Conservation (phyloP, 2,797 vertebrate genomes). For the Acanthornis magna region DNA sequence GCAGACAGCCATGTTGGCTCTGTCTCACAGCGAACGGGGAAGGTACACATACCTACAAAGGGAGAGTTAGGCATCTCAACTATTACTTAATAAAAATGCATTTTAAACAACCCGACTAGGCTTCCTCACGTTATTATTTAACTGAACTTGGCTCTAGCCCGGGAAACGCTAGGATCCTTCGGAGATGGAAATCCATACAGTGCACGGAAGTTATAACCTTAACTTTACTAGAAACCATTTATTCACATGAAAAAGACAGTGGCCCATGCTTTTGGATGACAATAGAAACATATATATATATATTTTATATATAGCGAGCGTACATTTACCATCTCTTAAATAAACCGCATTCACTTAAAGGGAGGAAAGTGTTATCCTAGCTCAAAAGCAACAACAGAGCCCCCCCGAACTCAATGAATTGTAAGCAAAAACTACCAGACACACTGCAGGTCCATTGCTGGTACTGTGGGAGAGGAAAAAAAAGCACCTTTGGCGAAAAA, state of each 20-base stretch:
- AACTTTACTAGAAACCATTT: constrained; percentile 80
- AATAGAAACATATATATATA: constrained; percentile 66
- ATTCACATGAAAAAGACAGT: constrained; percentile 78
- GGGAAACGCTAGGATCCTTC: constrained; percentile 12
- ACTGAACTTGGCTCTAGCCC: constrained; percentile 16
- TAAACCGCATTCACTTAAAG: constrained; percentile 70
- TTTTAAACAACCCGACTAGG: background rate
- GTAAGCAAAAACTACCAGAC: constrained; percentile 66
- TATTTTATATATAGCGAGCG: constrained; percentile 56
- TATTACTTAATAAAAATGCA: background rate
- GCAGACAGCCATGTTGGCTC: constrained; percentile 35
- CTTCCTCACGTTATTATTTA: constrained; percentile 14
- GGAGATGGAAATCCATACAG: constrained; percentile 69
- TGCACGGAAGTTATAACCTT: constrained; percentile 73
- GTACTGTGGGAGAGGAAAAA: constrained; percentile 47
- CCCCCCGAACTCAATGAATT: constrained; percentile 55
- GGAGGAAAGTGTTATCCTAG: constrained; percentile 45
- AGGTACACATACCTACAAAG: background rate
- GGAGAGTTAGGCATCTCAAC: background rate
- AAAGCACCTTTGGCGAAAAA: constrained; percentile 74
- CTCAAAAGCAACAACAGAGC: constrained; percentile 56
- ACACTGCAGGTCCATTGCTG: constrained; percentile 64
- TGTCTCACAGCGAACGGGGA: background rate
- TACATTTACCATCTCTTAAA: constrained; percentile 77
- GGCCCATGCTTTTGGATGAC: constrained; percentile 72